Evolutionary conservation across 2,797 vertebrate species (phyloP).

Genomic region (Yasuhikotakia modesta): DNA sequence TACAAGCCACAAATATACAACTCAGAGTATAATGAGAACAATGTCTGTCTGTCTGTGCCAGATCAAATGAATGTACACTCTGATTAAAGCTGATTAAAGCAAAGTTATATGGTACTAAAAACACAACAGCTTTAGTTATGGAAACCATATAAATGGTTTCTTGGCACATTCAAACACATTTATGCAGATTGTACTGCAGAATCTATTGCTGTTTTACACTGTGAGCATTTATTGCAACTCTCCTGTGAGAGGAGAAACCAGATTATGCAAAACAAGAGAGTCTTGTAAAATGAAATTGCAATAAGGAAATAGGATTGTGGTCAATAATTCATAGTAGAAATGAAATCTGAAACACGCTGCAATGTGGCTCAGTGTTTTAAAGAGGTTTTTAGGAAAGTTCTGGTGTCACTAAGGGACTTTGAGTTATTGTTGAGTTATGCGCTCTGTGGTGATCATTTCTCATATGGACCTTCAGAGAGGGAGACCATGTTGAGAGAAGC

Average conservation of each 20-base stretch:
- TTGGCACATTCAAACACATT: constrained; percentile 7
- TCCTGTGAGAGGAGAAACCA: background rate
- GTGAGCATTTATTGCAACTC: background rate
- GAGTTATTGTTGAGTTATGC: background rate
- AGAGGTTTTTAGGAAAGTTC: background rate
- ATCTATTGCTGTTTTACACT: background rate
- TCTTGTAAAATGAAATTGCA: constrained; percentile 3
- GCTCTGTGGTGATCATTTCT: background rate
- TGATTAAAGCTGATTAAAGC: background rate
- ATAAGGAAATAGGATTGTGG: background rate
- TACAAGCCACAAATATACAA: background rate
- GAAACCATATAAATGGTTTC: background rate
- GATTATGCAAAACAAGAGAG: background rate
- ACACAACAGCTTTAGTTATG: background rate
- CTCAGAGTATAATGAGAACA: too few species aligned
- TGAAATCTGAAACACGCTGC: background rate
- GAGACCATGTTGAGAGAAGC: too few species aligned
- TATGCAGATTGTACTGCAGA: background rate
- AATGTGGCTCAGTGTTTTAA: background rate
- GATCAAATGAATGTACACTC: too few species aligned
- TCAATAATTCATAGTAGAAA: background rate
- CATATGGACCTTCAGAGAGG: background rate
- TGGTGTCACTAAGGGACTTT: background rate
- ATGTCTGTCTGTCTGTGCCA: too few species aligned
- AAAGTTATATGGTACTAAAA: background rate